Percentiles rank a stretch among this genome's conserved stretches.
phyloP scores from a whole-genome alignment of 2,797 vertebrate genomes.

The Sciurus vulgaris region DNA sequence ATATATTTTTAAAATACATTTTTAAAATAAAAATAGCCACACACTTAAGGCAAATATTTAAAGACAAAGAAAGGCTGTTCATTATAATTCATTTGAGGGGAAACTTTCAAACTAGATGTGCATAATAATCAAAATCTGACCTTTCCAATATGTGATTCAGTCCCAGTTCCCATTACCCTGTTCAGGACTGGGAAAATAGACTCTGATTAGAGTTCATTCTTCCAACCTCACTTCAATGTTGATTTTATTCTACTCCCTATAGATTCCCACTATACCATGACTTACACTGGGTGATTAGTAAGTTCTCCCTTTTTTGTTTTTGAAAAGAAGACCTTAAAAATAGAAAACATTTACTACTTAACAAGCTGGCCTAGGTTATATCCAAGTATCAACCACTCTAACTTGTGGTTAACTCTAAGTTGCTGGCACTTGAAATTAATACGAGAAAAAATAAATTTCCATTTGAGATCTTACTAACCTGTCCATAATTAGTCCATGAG shows the following conservation, averaged over 20 bases:
- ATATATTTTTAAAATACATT: slow-evolving; percentile 44
- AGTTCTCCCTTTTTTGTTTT: not conserved
- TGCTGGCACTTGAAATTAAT: slow-evolving; percentile 50
- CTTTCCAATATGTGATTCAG: not conserved
- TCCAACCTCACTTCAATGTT: slow-evolving; percentile 48
- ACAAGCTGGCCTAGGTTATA: slow-evolving; percentile 46
- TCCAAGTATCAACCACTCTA: slow-evolving; percentile 58
- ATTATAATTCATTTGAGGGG: not conserved
- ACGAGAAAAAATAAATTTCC: slow-evolving; percentile 6
- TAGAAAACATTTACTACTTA: slow-evolving; percentile 48
- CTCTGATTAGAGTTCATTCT: slow-evolving; percentile 20
- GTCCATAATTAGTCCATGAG: slow-evolving; percentile 98
- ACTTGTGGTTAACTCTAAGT: not conserved
- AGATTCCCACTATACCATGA: not conserved
- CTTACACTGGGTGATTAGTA: slow-evolving; percentile 8
- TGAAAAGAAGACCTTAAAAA: slow-evolving; percentile 58
- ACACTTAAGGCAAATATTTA: slow-evolving; percentile 28
- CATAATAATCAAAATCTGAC: slow-evolving; percentile 7
- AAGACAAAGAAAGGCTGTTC: slow-evolving; percentile 30
- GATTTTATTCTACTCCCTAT: slow-evolving; percentile 55
- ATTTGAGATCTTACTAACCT: slow-evolving; percentile 89
- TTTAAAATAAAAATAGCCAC: slow-evolving; percentile 2
- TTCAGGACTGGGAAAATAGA: slow-evolving; percentile 42
- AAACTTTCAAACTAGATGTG: slow-evolving; percentile 20
- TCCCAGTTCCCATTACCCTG: not conserved